These are phyloP conservation scores for Oxyura jamaicensis DNA, from an alignment of 2,113 vertebrate species.

Conservation along the genomic window DNA sequence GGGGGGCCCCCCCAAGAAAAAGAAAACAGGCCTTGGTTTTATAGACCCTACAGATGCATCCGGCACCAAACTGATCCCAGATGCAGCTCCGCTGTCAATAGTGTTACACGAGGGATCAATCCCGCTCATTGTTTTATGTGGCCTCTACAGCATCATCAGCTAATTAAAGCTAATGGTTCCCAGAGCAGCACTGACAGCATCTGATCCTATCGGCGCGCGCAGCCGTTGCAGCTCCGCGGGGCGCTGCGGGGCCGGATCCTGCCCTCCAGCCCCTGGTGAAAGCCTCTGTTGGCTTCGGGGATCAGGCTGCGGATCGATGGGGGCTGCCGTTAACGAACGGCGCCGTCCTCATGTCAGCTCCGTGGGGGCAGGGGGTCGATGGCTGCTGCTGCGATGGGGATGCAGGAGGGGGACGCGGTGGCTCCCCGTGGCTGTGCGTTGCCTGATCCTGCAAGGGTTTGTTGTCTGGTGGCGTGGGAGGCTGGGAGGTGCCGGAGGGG, in stretches of 20 bases:
- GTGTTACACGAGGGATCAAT: constrained; percentile 65
- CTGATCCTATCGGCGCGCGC: background rate
- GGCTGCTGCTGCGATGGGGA: constrained; percentile 34
- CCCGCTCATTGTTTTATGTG: constrained; percentile 64
- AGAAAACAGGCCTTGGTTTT: constrained; percentile 34
- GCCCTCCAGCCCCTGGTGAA: constrained; percentile 24
- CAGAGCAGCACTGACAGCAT: constrained; percentile 51
- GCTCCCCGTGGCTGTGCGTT: background rate
- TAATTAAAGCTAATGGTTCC: constrained; percentile 52
- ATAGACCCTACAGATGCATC: constrained; percentile 52
- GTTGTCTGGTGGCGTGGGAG: background rate
- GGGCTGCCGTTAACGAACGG: constrained; percentile 35
- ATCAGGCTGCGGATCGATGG: constrained; percentile 43
- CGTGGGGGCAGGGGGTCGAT: constrained; percentile 45
- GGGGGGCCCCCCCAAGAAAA: background rate
- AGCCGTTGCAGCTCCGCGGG: background rate
- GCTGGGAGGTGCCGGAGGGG: background rate
- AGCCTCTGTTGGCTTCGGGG: constrained; percentile 39
- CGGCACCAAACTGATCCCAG: constrained; percentile 58
- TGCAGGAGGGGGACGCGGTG: background rate
- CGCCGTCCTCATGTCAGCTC: constrained; percentile 7
- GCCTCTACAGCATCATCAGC: constrained; percentile 59
- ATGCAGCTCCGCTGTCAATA: constrained; percentile 54
- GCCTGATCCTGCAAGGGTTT: background rate
- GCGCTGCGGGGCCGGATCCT: background rate